Base-by-base conservation (phyloP, 2,113 vertebrate species). In the Charadrius vociferus region DNA sequence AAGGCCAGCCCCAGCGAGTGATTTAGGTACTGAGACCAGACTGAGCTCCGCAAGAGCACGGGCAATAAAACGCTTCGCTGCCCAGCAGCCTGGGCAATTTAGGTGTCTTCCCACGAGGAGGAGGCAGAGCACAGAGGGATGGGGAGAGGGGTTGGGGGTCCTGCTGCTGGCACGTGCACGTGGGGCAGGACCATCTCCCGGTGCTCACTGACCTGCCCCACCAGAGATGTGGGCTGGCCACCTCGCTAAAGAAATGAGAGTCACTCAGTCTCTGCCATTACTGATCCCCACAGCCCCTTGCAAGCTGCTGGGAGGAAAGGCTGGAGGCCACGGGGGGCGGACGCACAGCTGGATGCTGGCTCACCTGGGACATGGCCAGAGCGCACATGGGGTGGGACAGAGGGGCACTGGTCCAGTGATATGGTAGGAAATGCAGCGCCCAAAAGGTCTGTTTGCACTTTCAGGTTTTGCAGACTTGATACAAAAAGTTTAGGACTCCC, bases 1-100 rank as follows among this genome's bases (percentile, higher is more conserved):
- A 86, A 62, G 92, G 95, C 95, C 85, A 93, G 81, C 71, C 87
- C 95, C 92, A 37, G 96, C 1, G 45, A 96, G 87, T 95, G 96
- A 96, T 96, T 97, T 96, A 97, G 95, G 95, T 90, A 94, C 93
- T 96, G 96, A 96, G 96, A 96, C 81, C 90, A 95, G 93, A 96
- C 95, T 82, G 85, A 97, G 90, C 90, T 81, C 49, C 0, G 10
- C 74, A 23, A 95, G 93, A 93, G 87, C 95, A 96, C 0, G 29
- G 79, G 95, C 92, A 96, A 96, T 97, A 97, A 97, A 97, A 97
- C 32, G 95, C 96, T 97, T 96, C 45, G 0, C 90, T 97, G 95
- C 95, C 93, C 96, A 90, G 81, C 87, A 94, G 96, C 75, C 92
- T 23, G 81, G 53, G 85, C 93, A 90, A 92, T 96, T 96, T 82